Conservation (phyloP, 2,888 invertebrate species). For the Orgyia antiqua region DNA sequence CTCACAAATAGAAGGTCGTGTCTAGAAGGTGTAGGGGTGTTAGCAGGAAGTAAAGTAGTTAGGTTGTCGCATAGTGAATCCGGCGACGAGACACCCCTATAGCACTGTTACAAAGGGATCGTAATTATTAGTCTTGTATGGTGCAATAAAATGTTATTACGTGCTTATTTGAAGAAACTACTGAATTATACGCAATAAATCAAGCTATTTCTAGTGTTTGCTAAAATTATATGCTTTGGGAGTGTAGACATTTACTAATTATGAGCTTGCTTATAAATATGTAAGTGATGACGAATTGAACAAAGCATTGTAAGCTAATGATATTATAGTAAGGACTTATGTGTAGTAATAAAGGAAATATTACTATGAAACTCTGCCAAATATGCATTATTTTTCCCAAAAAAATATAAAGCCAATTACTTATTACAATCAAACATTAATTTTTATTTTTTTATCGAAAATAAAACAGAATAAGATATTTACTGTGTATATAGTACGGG, state of each 20-base stretch:
- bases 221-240: conserved; percentile 39
- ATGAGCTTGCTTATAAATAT: conserved; percentile 44
- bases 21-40: conserved; percentile 66
- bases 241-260: conserved; percentile 33
- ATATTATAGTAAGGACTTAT: too few species aligned
- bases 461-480: too few species aligned
- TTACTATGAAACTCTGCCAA: too few species aligned
- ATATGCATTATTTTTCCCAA: too few species aligned
- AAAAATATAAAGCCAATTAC: too few species aligned
- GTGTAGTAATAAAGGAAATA: too few species aligned
- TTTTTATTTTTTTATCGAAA: too few species aligned
- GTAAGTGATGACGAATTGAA: too few species aligned
- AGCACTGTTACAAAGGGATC: conserved; percentile 41
- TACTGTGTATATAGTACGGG: too few species aligned
- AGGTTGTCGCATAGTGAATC: conserved; percentile 58
- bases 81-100: conserved; percentile 68
- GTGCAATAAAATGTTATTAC: conserved; percentile 54
- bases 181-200: conserved; percentile 20
- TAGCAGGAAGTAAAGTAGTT: conserved; percentile 62
- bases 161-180: conserved; percentile 17
- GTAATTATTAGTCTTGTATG: conserved; percentile 49
- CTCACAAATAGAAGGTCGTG: conserved; percentile 69
- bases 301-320: conserved; percentile 1
- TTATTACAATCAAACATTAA: too few species aligned
- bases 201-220: conserved; percentile 25